A percentile compares a stretch with the other conserved stretches of the same genome.
Evolutionary conservation across 1,140 invertebrate genomes (phyloP).

Genomic region (Drosophila triauraria): DNA sequence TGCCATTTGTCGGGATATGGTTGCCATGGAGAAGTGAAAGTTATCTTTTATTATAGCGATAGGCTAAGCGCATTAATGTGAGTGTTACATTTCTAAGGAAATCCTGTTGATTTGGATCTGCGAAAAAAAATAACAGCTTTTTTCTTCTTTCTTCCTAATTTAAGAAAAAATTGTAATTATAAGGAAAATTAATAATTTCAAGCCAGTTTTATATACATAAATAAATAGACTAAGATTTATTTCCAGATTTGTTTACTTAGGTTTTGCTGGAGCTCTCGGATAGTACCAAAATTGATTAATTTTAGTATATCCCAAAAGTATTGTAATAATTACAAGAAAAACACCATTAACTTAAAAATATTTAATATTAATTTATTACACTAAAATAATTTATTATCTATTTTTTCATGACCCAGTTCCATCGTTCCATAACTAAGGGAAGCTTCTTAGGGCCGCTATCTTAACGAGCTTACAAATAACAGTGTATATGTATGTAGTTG

Average conservation of each 20-base stretch:
- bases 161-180: neutral
- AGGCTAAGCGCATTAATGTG: neutral
- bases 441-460: slow-evolving; percentile 3
- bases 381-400: neutral
- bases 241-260: too few species aligned
- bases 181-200: neutral
- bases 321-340: too few species aligned
- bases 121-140: neutral
- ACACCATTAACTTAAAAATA: too few species aligned
- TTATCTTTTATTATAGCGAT: neutral
- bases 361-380: too few species aligned
- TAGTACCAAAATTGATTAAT: too few species aligned
- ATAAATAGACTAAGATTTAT: too few species aligned
- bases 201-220: neutral
- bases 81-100: neutral
- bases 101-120: neutral
- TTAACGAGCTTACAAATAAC: slow-evolving; percentile 28
- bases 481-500: slow-evolving; percentile 15
- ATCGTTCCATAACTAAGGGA: neutral
- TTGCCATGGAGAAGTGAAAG: slow-evolving; percentile 37
- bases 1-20: slow-evolving; percentile 33
- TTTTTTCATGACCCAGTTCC: neutral
- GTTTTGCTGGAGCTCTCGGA: too few species aligned
- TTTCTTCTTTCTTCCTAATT: neutral
- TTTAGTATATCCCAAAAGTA: too few species aligned